Percentiles rank a stretch among this genome's conserved stretches.
Evolutionary conservation across 2,797 vertebrate genomes (phyloP).

Genomic region (Bryconaethiops microstoma): DNA sequence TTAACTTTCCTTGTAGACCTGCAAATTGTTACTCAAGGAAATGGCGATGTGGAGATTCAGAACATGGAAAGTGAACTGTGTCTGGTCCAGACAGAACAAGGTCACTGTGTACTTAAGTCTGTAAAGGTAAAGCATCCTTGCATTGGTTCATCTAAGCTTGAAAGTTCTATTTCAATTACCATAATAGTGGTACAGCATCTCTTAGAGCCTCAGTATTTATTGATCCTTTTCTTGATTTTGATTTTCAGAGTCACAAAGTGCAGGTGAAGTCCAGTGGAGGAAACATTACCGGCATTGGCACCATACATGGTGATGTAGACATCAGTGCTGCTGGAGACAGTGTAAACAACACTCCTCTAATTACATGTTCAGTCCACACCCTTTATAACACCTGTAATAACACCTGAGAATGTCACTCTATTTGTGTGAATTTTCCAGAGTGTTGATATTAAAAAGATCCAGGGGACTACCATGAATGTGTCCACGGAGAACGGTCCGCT

Average conservation of each 20-base stretch:
- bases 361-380: background rate
- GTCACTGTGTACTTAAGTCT: conserved; percentile 84
- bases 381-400: background rate
- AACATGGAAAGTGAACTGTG: conserved; percentile 90
- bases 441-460: conserved; percentile 89
- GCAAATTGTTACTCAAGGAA: conserved; percentile 82
- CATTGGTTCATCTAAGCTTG: background rate
- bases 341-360: conserved; percentile 71
- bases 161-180: background rate
- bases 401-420: background rate
- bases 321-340: conserved; percentile 83
- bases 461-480: conserved; percentile 88
- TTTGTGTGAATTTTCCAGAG: conserved; percentile 72
- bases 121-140: conserved; percentile 80
- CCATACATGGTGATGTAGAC: conserved; percentile 88
- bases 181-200: background rate
- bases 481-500: conserved; percentile 86
- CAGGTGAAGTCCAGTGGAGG: conserved; percentile 83
- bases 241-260: conserved; percentile 84
- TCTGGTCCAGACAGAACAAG: conserved; percentile 85
- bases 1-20: conserved; percentile 78
- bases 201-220: background rate
- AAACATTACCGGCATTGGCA: conserved; percentile 84
- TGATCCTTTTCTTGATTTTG: background rate
- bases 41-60: conserved; percentile 83